Conservation (phyloP, 2,113 vertebrate species). For the Dromaius novaehollandiae region DNA sequence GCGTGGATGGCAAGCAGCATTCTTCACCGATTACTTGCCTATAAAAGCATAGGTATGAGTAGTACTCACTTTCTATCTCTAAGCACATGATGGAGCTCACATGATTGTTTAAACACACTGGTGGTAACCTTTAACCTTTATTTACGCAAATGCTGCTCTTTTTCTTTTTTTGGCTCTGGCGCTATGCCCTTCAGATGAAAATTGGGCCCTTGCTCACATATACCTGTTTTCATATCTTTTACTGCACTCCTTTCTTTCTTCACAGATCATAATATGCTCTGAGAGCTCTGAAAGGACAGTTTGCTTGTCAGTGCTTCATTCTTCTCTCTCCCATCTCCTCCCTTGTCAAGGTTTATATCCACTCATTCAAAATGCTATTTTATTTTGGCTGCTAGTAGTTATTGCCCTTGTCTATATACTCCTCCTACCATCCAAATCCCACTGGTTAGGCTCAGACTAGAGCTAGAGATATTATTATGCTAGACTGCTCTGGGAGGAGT, state of each 20-base stretch:
- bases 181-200: not conserved
- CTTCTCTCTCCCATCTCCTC: not conserved
- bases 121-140: conserved; percentile 13
- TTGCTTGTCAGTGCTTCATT: not conserved
- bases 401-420: not conserved
- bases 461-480: not conserved
- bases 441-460: not conserved
- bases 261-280: not conserved
- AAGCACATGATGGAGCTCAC: not conserved
- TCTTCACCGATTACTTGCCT: not conserved
- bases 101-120: not conserved
- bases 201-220: not conserved
- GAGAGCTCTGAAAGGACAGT: not conserved
- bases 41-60: not conserved
- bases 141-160: not conserved
- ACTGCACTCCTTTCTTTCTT: not conserved
- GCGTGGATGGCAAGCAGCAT: not conserved
- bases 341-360: not conserved
- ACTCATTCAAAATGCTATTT: not conserved
- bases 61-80: not conserved
- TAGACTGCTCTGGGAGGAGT: not conserved
- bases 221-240: not conserved
- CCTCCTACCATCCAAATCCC: not conserved
- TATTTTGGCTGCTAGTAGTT: not conserved
- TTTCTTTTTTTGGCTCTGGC: not conserved